Conservation (phyloP, 2,888 invertebrate genomes). For the Papilio gigon region DNA sequence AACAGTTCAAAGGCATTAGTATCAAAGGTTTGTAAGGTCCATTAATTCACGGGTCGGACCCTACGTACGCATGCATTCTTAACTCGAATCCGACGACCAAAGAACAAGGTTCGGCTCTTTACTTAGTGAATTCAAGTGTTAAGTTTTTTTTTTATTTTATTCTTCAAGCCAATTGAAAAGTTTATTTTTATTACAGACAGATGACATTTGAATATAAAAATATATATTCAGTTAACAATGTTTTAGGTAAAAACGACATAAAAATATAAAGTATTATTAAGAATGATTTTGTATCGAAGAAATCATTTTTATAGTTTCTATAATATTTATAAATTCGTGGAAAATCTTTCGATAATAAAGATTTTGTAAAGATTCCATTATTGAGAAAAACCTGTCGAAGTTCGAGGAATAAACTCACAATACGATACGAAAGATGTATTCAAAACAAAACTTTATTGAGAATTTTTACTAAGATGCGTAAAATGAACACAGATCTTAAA, state of each 20-base stretch:
- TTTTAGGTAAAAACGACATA: too few species aligned
- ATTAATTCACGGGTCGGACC: conserved; percentile 32
- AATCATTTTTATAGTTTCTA: background rate
- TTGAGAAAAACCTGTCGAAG: background rate
- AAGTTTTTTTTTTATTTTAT: background rate
- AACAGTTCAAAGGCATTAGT: conserved; percentile 26
- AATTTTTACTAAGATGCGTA: background rate
- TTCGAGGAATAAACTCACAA: background rate
- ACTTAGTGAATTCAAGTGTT: conserved; percentile 22
- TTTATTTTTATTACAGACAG: background rate
- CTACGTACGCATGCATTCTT: conserved; percentile 30
- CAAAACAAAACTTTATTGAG: background rate
- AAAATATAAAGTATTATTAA: too few species aligned
- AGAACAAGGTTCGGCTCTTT: conserved; percentile 37
- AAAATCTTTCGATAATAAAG: background rate
- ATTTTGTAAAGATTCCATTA: background rate
- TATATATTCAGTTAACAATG: too few species aligned
- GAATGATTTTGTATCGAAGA: too few species aligned
- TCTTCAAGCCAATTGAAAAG: background rate
- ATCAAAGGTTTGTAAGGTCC: conserved; percentile 30
- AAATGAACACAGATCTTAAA: background rate
- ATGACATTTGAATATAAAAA: too few species aligned
- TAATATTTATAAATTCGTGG: background rate
- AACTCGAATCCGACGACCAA: conserved; percentile 27
- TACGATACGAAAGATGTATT: background rate